Evolutionary conservation across 1,140 invertebrate genomes (phyloP), one percentile per base, ranked within the genome.

Genomic region (Bactericera cockerelli): DNA sequence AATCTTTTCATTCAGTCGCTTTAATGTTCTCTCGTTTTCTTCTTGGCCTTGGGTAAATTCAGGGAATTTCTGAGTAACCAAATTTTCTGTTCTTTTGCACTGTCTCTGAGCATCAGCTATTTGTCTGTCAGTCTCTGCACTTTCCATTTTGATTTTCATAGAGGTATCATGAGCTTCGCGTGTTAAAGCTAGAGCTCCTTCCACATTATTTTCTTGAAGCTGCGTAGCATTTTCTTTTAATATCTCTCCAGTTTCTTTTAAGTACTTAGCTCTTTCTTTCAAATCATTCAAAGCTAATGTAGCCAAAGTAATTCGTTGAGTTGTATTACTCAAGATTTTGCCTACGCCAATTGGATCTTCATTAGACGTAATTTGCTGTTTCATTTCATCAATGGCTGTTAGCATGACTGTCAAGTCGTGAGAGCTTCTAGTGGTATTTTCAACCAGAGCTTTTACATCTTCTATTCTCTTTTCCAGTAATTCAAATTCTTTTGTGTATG

Each of bases 401-500:
- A 49, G 22, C 42, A 49, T 49, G 22, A 49, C 42, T 10, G n/a
- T 49, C 42, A 49, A 49, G 56, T 81, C 76, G 3, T 87, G 77
- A 26, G 79, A 77, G 11, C 83, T 82, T 67, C 84, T 89, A 42
- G 78, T 75, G 36, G 79, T 76, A 68, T 84, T 90, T 42, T 83
- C 76, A n/a, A 98, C 74, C 25, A 92, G 74, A 53, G 75, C 71
- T 64, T 82, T 77, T 1, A 97, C 82, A 67, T 89, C 82, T 36
- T 84, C 76, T 58, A 98, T 74, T 66, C 86, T 85, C 25, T 82
- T 78, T 65, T 93, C 85, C 82, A 98, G 91, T 63, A 82, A 80
- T 64, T 89, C 84, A 75, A 98, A 98, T 71, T 95, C 88, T 65
- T 86, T 79, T 2, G 90, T 90, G 67, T 97, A 98, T 0, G 92